These are phyloP conservation scores for Oxytorus armatus DNA, from an alignment of 2,888 invertebrate genomes.

Conservation along the genomic window DNA sequence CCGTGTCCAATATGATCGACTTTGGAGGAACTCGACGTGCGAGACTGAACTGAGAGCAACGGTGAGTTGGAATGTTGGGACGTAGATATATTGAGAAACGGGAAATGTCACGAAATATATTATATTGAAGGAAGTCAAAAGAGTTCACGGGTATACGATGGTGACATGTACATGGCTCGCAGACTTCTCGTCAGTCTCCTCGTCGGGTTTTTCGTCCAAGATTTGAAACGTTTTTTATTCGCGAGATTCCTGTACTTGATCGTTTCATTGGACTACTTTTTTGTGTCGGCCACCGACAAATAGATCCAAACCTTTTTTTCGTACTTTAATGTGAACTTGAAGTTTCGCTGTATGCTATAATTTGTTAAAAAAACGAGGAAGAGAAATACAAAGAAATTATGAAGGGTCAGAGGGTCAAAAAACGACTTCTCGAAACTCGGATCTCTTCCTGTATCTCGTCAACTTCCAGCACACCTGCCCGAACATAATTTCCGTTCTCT, in stretches of 20 bases:
- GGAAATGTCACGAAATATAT: conserved; percentile 35
- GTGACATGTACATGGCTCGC: conserved; percentile 11
- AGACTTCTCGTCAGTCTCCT: conserved; percentile 14
- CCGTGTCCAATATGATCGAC: conserved; percentile 77
- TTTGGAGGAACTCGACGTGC: conserved; percentile 27
- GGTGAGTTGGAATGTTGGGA: conserved; percentile 8
- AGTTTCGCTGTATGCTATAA: conserved; percentile 18
- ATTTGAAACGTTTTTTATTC: not conserved
- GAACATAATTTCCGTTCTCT: conserved; percentile 67
- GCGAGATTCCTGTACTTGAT: not conserved
- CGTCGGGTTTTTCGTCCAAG: conserved; percentile 7
- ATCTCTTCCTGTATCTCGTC: conserved; percentile 68
- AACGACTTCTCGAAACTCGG: conserved; percentile 31
- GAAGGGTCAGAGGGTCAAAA: conserved; percentile 28
- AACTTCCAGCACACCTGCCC: conserved; percentile 69
- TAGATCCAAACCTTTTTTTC: conserved; percentile 57
- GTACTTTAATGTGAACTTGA: conserved; percentile 4
- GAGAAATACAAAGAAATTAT: conserved; percentile 4
- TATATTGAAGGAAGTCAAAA: conserved; percentile 53
- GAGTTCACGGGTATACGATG: conserved; percentile 32
- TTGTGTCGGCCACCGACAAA: conserved; percentile 68
- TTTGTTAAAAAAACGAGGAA: not conserved
- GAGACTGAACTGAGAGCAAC: conserved; percentile 53
- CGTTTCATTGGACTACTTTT: conserved; percentile 47
- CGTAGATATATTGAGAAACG: conserved; percentile 14